Evolutionary conservation across 2,797 vertebrate species (phyloP).

Genomic region (Melanotaenia pygmaea): DNA sequence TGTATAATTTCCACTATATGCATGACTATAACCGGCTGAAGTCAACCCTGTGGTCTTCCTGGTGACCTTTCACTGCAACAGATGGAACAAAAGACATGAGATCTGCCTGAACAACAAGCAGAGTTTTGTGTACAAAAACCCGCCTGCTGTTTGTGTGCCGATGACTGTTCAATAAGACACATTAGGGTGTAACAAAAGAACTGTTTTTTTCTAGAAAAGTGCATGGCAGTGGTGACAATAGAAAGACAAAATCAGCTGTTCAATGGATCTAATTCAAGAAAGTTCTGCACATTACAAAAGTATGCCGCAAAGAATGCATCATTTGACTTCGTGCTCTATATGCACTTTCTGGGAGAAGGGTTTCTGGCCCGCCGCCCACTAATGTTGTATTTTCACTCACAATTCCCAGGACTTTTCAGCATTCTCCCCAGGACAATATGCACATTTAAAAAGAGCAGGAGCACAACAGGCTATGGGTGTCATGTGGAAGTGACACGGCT

Average conservation of each 20-base stretch:
- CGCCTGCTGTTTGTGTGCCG: constrained; percentile 40
- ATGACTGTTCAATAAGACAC: constrained; percentile 61
- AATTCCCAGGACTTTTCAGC: constrained; percentile 59
- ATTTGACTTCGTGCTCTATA: constrained; percentile 56
- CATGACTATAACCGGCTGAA: constrained; percentile 33
- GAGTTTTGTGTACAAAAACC: constrained; percentile 42
- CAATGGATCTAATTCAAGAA: constrained; percentile 56
- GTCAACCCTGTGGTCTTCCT: constrained; percentile 41
- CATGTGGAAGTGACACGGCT: constrained; percentile 68
- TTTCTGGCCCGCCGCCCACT: constrained; percentile 44
- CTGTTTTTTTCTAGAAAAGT: constrained; percentile 56
- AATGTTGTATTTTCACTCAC: constrained; percentile 53
- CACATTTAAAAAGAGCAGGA: constrained; percentile 59
- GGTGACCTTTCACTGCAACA: constrained; percentile 46
- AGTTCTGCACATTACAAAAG: constrained; percentile 45
- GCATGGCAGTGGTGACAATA: constrained; percentile 42
- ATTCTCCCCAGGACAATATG: constrained; percentile 66
- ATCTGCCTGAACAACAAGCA: constrained; percentile 51
- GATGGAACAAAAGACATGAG: constrained; percentile 61
- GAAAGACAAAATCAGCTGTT: constrained; percentile 62
- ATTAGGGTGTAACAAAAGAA: constrained; percentile 55
- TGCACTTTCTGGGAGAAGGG: constrained; percentile 38
- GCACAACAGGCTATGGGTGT: constrained; percentile 55
- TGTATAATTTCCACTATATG: constrained; percentile 27
- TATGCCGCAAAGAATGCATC: constrained; percentile 47